Conservation (phyloP, 2,113 vertebrate genomes). For the Eurystomus gularis region DNA sequence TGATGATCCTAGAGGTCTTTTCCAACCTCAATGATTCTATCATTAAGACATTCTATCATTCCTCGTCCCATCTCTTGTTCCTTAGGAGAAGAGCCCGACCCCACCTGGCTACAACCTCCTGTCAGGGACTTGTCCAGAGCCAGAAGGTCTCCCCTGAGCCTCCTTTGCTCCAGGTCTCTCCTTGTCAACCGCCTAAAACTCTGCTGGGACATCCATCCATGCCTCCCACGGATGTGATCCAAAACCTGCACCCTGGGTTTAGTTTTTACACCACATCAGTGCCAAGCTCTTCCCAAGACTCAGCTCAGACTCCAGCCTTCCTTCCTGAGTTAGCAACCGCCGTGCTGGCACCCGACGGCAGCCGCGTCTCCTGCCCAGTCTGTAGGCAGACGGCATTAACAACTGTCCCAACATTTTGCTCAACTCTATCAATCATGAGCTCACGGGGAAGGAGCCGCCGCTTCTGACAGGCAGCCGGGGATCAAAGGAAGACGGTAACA, state of each 20-base stretch:
- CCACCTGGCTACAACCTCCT: too few species aligned
- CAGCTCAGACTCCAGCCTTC: neutral
- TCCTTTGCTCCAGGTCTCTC: too few species aligned
- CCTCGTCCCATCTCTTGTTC: too few species aligned
- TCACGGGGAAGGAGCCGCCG: accelerated
- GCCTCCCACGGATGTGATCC: neutral
- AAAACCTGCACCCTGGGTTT: neutral
- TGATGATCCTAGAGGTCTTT: too few species aligned
- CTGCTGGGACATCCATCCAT: neutral
- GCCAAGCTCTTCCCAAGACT: neutral
- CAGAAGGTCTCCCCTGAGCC: too few species aligned
- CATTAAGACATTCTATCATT: too few species aligned
- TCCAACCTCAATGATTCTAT: too few species aligned
- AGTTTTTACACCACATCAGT: too few species aligned
- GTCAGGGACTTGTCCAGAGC: too few species aligned
- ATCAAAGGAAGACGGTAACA: neutral
- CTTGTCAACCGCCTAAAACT: neutral
- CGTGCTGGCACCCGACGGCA: neutral
- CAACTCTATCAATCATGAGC: neutral
- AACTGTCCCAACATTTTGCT: neutral
- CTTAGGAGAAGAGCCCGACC: too few species aligned
- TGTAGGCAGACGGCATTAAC: neutral
- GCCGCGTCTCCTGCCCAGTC: neutral
- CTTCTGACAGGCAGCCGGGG: neutral
- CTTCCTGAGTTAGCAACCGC: accelerated